Evolutionary conservation across 2,888 invertebrate genomes (phyloP).

Genomic region (Oasisia sp.): DNA sequence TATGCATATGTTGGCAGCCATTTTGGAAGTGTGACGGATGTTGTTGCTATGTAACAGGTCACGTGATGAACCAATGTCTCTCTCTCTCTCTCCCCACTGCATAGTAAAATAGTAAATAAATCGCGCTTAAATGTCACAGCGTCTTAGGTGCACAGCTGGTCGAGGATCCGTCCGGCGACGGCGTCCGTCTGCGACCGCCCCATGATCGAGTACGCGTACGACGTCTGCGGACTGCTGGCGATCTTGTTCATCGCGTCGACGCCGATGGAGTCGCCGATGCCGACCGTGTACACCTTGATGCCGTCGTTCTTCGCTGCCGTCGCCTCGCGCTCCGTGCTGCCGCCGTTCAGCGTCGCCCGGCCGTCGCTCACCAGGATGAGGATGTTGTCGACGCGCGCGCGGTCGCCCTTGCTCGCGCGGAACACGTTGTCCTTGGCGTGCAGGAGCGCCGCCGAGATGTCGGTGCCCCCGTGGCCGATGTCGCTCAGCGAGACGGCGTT

Average conservation of each 20-base stretch:
- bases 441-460: conserved; percentile 36
- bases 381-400: conserved; percentile 35
- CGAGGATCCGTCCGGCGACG: conserved; percentile 25
- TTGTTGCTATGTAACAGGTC: too few relatives aligned
- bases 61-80: too few relatives aligned
- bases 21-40: too few relatives aligned
- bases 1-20: too few relatives aligned
- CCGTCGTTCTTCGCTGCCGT: not conserved
- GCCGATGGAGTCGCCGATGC: conserved; percentile 22
- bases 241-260: conserved; percentile 28
- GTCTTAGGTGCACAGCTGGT: conserved; percentile 29
- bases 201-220: conserved; percentile 22
- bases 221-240: conserved; percentile 27
- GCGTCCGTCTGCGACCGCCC: conserved; percentile 23
- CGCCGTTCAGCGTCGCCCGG: conserved; percentile 29
- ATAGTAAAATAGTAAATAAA: too few relatives aligned
- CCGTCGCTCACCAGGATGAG: conserved; percentile 40
- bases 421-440: conserved; percentile 28
- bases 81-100: too few relatives aligned
- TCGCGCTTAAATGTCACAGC: not conserved
- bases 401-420: conserved; percentile 26
- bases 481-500: conserved; percentile 39
- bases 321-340: not conserved
- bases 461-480: conserved; percentile 34
- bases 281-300: conserved; percentile 29